Conservation (phyloP, 2,888 invertebrate species). For the Athripsodes cinereus region DNA sequence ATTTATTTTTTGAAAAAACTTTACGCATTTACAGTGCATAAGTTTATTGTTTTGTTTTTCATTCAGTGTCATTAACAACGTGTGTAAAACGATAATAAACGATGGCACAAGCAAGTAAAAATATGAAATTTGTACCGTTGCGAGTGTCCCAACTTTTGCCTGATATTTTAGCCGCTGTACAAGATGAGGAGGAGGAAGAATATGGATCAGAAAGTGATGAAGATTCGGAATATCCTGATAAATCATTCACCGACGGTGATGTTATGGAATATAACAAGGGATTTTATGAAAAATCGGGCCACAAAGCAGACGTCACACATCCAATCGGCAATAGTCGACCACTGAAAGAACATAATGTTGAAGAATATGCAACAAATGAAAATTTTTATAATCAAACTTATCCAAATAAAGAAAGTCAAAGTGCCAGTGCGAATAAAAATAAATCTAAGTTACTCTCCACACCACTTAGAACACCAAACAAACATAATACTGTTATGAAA, state of each 20-base stretch:
- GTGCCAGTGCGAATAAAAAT: conserved; percentile 5
- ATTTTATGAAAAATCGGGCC: conserved; percentile 24
- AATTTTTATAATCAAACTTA: conserved; percentile 15
- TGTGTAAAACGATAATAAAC: not conserved
- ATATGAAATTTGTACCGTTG: not conserved
- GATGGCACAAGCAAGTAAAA: not conserved
- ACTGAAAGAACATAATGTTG: not conserved
- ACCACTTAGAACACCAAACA: conserved; percentile 13
- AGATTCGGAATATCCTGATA: conserved; percentile 38
- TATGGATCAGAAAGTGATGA: conserved; percentile 34
- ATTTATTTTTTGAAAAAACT: too few species aligned
- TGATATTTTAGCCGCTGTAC: conserved; percentile 39
- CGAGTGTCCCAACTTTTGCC: conserved; percentile 34
- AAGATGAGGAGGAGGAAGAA: conserved; percentile 33
- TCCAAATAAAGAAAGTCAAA: conserved; percentile 13
- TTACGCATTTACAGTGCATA: too few species aligned
- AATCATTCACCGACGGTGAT: conserved; percentile 36
- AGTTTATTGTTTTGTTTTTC: too few species aligned
- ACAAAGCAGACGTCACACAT: conserved; percentile 12
- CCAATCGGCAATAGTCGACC: not conserved
- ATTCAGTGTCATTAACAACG: too few species aligned
- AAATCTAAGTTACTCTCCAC: conserved; percentile 2
- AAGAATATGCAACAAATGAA: not conserved
- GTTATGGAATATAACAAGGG: conserved; percentile 23
- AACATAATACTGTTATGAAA: conserved; percentile 1